Evolutionary conservation across 2,888 invertebrate species (phyloP), one percentile per base, ranked within the genome.

Genomic region (Agrotis puta): DNA sequence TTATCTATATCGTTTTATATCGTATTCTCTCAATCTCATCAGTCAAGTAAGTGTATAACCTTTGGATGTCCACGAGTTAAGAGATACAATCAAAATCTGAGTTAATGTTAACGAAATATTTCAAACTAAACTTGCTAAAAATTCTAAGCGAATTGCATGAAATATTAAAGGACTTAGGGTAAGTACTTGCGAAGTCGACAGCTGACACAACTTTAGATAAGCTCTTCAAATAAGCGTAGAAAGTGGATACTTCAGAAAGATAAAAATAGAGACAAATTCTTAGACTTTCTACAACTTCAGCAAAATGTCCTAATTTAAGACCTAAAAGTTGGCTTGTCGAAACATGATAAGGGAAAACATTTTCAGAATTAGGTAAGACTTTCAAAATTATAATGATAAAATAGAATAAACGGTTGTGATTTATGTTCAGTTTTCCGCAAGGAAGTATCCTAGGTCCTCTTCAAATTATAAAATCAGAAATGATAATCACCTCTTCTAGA

Each of bases 191-290:
- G 48, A 59, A 53, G 22, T 45, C 39, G 39, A 43, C 14, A n/a
- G 27, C 43, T 20, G 45, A 39, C 65, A 54, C 43, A 59, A 74
- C 75, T 74, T 58, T 1, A 51, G 74, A 58, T 54, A 66, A 73
- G 27, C 43, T 51, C 14, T 58, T 45, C 18, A 33, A 61, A 47
- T 56, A 47, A 69, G n/a, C 47, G 48, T 48, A 27, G 24, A 58
- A 62, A 69, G 51, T 63, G 43, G 22, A 62, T 53, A 53, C 62
- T 48, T 68, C 5, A 39, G 14, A 57, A 64, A 63, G 69, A 69
- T 69, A 50, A 48, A 57, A n/a, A n/a, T n/a, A n/a, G n/a, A n/a
- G n/a, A n/a, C n/a, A n/a, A 33, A 24, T 54, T 54, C 0, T 18
- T 0, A 43, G 3, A 59, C 48, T 24, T 74, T 67, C 22, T 1